Evolutionary conservation across 1,140 invertebrate genomes (phyloP).

Genomic region (Caenorhabditis tropicalis): DNA sequence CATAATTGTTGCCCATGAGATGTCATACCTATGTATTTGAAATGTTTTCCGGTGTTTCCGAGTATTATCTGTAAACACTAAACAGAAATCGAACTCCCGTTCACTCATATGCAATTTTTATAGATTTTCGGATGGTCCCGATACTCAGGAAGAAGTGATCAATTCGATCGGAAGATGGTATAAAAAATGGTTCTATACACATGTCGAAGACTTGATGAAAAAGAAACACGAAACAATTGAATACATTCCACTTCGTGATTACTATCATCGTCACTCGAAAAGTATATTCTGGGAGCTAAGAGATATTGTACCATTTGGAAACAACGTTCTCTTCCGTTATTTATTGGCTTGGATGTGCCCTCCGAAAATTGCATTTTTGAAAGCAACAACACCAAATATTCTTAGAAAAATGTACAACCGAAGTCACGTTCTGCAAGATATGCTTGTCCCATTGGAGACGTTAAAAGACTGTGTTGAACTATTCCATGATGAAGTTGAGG

Average conservation of each 20-base stretch:
- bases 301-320: slow-evolving; percentile 87
- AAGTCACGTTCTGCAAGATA: slow-evolving; percentile 84
- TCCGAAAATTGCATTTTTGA: slow-evolving; percentile 83
- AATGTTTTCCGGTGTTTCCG: too few relatives aligned
- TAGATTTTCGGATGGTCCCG: slow-evolving; percentile 75
- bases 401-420: slow-evolving; percentile 81
- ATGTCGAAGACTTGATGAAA: slow-evolving; percentile 77
- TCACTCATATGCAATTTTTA: too few relatives aligned
- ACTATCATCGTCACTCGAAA: slow-evolving; percentile 83
- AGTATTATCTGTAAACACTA: too few relatives aligned
- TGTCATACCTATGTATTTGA: too few relatives aligned
- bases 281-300: slow-evolving; percentile 85
- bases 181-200: slow-evolving; percentile 85
- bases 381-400: slow-evolving; percentile 81
- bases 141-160: slow-evolving; percentile 76
- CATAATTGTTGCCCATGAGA: background rate
- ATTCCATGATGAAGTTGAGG: slow-evolving; percentile 80
- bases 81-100: too few relatives aligned
- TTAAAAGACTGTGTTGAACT: slow-evolving; percentile 77
- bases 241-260: slow-evolving; percentile 82
- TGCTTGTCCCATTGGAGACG: slow-evolving; percentile 80
- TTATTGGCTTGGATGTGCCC: slow-evolving; percentile 83
- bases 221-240: slow-evolving; percentile 74
- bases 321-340: slow-evolving; percentile 80
- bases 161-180: slow-evolving; percentile 82